phyloP scores from a whole-genome alignment of 2,113 vertebrate genomes.

The Vidua macroura region DNA sequence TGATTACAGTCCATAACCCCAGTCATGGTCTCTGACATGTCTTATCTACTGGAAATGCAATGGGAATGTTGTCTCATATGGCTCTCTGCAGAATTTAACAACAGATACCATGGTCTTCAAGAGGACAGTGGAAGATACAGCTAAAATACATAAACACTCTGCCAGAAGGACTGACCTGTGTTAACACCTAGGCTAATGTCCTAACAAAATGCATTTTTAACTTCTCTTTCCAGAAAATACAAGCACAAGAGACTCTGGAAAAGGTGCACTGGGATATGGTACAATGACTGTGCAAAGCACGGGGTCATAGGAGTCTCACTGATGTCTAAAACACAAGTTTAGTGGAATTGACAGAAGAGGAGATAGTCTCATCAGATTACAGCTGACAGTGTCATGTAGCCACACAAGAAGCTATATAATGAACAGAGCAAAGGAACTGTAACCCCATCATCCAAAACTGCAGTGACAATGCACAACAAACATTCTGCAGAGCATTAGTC shows the following conservation, averaged over 20 bases:
- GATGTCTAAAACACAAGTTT: not conserved
- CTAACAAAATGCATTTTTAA: not conserved
- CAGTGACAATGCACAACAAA: not conserved
- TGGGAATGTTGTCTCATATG: not conserved
- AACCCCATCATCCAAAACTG: not conserved
- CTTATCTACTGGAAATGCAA: not conserved
- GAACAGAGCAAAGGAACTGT: not conserved
- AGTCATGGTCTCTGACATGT: not conserved
- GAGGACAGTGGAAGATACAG: not conserved
- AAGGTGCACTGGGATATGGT: not conserved
- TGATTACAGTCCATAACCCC: not conserved
- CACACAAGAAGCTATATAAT: not conserved
- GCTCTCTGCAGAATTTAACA: not conserved
- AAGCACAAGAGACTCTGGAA: not conserved
- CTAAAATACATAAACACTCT: not conserved
- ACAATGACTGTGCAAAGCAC: not conserved
- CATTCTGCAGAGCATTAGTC: not conserved
- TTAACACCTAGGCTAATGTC: not conserved
- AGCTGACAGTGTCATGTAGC: not conserved
- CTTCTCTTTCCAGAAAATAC: not conserved
- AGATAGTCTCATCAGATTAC: not conserved
- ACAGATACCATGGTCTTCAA: not conserved
- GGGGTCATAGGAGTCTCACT: not conserved
- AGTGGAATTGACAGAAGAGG: not conserved
- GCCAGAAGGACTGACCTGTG: not conserved